A percentile compares a stretch with the other conserved stretches of the same genome.
phyloP scores from a whole-genome alignment of 2,888 invertebrate genomes.

The Galeruca laticollis region DNA sequence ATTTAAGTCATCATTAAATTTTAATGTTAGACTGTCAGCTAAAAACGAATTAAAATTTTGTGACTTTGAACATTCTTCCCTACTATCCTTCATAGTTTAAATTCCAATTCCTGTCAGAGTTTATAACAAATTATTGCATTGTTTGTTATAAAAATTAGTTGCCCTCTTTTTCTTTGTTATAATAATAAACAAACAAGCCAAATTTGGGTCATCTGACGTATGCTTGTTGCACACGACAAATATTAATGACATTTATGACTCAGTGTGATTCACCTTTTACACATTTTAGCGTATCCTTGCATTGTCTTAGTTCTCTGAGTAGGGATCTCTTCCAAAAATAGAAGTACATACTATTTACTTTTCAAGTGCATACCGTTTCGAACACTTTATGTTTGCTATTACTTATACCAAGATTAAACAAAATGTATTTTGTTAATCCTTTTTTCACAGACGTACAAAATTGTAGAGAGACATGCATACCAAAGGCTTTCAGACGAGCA shows the following conservation, averaged over 20 bases:
- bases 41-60: too few species aligned
- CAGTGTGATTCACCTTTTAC: background rate
- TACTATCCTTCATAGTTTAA: too few species aligned
- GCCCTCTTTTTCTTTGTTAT: background rate
- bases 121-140: too few species aligned
- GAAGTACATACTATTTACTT: background rate
- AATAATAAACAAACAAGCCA: background rate
- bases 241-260: background rate
- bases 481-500: too few species aligned
- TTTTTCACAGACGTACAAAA: background rate
- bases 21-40: too few species aligned
- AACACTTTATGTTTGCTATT: background rate
- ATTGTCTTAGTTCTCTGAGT: background rate
- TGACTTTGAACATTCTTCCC: too few species aligned
- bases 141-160: background rate
- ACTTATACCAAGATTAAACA: background rate
- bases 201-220: conserved; percentile 2
- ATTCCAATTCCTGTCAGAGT: too few species aligned
- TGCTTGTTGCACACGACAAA: background rate
- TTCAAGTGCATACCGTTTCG: background rate
- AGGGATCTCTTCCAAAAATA: conserved; percentile 5
- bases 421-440: background rate
- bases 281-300: conserved; percentile 1
- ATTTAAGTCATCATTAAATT: too few species aligned
- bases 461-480: background rate